These are phyloP conservation scores for Gallinago solitaria DNA, from an alignment of 2,797 vertebrate genomes.

Conservation along the genomic window DNA sequence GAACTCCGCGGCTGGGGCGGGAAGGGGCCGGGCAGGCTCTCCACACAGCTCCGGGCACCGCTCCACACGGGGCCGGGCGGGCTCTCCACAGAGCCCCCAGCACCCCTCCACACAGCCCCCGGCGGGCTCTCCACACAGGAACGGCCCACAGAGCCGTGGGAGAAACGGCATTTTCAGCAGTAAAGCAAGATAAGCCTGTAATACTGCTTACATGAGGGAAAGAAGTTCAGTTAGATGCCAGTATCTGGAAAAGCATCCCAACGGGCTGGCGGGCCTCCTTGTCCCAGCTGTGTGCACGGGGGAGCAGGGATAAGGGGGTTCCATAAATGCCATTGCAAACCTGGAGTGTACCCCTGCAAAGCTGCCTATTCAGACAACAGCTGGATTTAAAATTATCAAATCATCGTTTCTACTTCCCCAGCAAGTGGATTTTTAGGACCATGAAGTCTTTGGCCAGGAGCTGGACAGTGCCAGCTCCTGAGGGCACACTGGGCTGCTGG, in stretches of 20 bases:
- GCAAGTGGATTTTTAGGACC: neutral
- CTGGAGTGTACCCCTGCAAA: neutral
- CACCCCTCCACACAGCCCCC: neutral
- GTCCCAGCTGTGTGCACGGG: accelerated
- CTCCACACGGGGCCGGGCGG: too few relatives aligned
- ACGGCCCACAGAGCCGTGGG: accelerated
- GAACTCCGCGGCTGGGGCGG: neutral
- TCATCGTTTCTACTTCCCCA: neutral
- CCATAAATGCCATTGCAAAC: accelerated
- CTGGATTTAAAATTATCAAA: neutral
- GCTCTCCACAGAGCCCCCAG: too few relatives aligned
- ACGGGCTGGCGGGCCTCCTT: accelerated
- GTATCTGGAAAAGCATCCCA: accelerated
- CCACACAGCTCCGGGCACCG: neutral
- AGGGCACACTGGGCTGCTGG: neutral
- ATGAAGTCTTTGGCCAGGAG: neutral
- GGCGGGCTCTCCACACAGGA: neutral
- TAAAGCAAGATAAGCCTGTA: neutral
- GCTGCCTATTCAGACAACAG: neutral
- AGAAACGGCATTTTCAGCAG: accelerated
- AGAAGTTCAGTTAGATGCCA: neutral
- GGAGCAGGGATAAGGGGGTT: accelerated
- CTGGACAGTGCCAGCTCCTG: accelerated
- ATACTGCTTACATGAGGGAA: accelerated
- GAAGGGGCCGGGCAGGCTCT: neutral